Base-by-base conservation (phyloP, 2,888 invertebrate species). In the Lycia hirtaria region DNA sequence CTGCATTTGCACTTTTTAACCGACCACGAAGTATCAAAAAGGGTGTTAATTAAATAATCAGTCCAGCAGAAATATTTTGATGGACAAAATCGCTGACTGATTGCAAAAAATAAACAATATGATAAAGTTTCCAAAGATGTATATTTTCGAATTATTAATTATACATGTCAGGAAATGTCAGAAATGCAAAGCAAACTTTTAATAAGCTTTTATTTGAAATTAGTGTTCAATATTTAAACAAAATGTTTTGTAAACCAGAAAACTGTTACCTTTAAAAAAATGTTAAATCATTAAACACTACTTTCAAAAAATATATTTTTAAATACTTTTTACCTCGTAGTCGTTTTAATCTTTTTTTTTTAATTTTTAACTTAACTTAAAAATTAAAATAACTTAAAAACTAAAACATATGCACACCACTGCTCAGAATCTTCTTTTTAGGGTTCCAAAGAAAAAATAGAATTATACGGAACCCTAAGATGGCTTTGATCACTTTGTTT, bases 401-500 rank as follows among this genome's bases (percentile, higher is more conserved):
- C 54, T 55, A 53, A 47, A 19, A 57, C 56, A 48, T 58, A 45
- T 48, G 53, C 30, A 43, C 52, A 35, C 35, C 55, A 56, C 59
- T 61, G 60, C 51, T 53, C 56, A 53, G 54, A 49, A 43, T 60
- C 41, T 35, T 26, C 15, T 17, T 7, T 28, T 5, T 17, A 12
- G 40, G 22, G 40, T 22, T 7, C 28, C 26, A 26, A 10, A 15
- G 10, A 40, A 15, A 20, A 26, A 33, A n/a, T 15, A 43, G 7
- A 12, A 14, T 20, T 40, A 26, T 17, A 28, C 6, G 12, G 14
- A 43, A 43, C 43, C 43, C 10, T 19, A 14, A 17, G n/a, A 24
- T 24, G 40, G 9, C 12, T 40, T 19, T 63, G 75, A 78, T 79
- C 76, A 76, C 78, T 75, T 65, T 62, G 52, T 78, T 79, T 80